These are phyloP conservation scores for Struthidea cinerea DNA, from an alignment of 2,113 vertebrate genomes.

Conservation along the genomic window DNA sequence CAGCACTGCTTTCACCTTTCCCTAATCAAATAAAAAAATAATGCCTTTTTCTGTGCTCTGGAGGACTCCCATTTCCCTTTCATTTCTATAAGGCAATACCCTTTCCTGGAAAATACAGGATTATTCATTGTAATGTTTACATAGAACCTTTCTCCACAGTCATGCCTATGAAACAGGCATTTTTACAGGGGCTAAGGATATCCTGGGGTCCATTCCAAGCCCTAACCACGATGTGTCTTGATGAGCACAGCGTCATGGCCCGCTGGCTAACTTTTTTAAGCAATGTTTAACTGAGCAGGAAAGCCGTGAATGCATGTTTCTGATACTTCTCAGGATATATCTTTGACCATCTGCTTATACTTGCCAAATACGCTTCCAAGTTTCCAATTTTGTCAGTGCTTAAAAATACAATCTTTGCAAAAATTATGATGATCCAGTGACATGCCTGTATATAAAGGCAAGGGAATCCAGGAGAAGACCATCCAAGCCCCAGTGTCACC, in stretches of 20 bases:
- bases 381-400: constrained; percentile 72
- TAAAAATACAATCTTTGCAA: constrained; percentile 63
- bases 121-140: neutral
- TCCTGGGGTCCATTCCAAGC: neutral
- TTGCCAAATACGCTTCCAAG: constrained; percentile 66
- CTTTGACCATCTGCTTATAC: constrained; percentile 72
- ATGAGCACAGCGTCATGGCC: neutral
- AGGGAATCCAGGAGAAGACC: constrained; percentile 7
- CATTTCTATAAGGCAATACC: neutral
- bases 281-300: constrained; percentile 42
- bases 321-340: constrained; percentile 66
- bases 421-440: constrained; percentile 40
- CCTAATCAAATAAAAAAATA: neutral
- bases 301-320: constrained; percentile 59
- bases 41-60: neutral
- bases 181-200: neutral
- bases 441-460: constrained; percentile 45
- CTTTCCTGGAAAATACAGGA: neutral
- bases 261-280: constrained; percentile 22
- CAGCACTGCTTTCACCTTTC: neutral
- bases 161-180: neutral
- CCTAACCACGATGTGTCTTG: neutral
- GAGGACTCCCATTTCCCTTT: neutral
- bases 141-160: neutral
- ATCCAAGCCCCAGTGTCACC: neutral